These are phyloP conservation scores for Eupsilia transversa DNA, from an alignment of 2,888 invertebrate species.

Conservation along the genomic window DNA sequence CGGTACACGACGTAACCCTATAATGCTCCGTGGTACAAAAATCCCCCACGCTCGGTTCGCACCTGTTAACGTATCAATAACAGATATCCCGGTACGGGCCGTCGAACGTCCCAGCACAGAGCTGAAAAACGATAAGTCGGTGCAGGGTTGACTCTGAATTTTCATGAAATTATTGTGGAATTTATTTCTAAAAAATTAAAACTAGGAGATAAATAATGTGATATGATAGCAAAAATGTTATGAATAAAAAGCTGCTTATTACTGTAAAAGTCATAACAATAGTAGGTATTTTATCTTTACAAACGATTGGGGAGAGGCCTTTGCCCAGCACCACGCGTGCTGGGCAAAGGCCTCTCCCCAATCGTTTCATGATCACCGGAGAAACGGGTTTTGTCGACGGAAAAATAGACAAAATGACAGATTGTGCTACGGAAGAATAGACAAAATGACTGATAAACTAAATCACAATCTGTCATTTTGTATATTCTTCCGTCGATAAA, in stretches of 20 bases:
- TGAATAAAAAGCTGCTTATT: not conserved
- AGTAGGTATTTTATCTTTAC: not conserved
- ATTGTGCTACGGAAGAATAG: too few species aligned
- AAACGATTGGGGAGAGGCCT: too few species aligned
- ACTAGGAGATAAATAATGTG: not conserved
- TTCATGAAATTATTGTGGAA: not conserved
- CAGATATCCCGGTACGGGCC: conserved; percentile 75
- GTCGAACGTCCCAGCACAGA: conserved; percentile 69
- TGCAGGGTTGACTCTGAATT: conserved; percentile 72
- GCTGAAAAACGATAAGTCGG: conserved; percentile 85
- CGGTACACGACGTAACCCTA: conserved; percentile 49
- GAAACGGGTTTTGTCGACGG: too few species aligned
- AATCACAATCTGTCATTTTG: too few species aligned
- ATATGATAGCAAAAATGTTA: not conserved
- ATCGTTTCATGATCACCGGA: too few species aligned
- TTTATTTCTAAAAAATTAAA: not conserved
- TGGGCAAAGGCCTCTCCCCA: too few species aligned
- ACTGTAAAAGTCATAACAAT: not conserved
- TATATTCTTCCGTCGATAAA: too few species aligned
- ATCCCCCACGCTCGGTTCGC: conserved; percentile 64
- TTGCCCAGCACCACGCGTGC: too few species aligned
- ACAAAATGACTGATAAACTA: too few species aligned
- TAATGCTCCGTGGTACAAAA: conserved; percentile 60
- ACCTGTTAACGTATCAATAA: conserved; percentile 79
- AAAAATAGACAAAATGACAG: too few species aligned